Conservation (phyloP, 2,888 invertebrate genomes). For the Pristionchus exspectatus region DNA sequence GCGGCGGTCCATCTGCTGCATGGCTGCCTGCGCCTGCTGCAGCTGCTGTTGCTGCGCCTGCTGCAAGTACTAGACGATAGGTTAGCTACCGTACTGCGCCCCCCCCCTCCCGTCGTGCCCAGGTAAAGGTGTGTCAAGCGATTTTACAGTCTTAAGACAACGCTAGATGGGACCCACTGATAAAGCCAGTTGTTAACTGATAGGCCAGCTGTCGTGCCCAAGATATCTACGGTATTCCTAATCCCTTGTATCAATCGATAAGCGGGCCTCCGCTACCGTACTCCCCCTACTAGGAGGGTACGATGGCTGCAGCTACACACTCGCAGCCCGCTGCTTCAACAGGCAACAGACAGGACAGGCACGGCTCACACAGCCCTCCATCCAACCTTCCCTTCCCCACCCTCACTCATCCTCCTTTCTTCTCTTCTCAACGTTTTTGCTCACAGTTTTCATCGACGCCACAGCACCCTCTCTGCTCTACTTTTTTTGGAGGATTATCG, state of each 20-base stretch:
- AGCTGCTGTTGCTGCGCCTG: neutral
- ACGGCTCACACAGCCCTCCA: neutral
- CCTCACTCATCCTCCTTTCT: constrained; percentile 5
- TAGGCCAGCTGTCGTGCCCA: too few relatives aligned
- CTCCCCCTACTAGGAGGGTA: neutral
- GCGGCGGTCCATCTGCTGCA: constrained; percentile 29
- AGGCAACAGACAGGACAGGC: neutral
- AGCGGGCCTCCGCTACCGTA: neutral
- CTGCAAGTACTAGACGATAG: neutral
- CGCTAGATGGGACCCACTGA: too few relatives aligned
- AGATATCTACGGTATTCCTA: neutral
- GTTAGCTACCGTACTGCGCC: neutral
- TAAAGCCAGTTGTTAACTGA: too few relatives aligned
- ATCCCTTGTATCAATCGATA: neutral
- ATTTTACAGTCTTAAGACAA: too few relatives aligned
- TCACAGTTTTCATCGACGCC: neutral
- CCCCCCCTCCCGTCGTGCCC: too few relatives aligned
- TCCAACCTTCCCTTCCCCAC: neutral
- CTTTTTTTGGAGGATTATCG: neutral
- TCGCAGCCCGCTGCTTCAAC: neutral
- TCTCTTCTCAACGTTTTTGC: neutral
- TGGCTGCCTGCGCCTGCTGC: constrained; percentile 19
- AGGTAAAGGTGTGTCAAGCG: too few relatives aligned
- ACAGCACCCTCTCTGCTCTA: constrained; percentile 30
- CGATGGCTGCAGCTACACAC: neutral